A percentile compares a stretch with the other conserved stretches of the same genome.
phyloP scores from a whole-genome alignment of 1,140 invertebrate genomes.

The Drosophila bocqueti region DNA sequence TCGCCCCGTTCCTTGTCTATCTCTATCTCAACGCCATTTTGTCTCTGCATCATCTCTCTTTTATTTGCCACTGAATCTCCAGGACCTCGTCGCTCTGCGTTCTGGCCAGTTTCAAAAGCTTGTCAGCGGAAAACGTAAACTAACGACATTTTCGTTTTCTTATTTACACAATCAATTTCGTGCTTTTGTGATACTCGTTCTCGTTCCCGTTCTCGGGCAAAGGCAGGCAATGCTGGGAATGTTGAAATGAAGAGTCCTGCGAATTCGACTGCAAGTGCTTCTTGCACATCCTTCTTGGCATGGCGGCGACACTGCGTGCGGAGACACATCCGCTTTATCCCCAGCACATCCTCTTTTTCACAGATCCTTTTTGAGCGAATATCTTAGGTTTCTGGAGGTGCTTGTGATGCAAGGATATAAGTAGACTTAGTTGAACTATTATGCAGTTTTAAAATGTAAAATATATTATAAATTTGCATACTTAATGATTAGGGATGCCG shows the following conservation, averaged over 20 bases:
- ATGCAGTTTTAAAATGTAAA: neutral
- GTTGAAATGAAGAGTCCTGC: constrained; percentile 41
- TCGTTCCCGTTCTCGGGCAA: constrained; percentile 49
- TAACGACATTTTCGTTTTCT: constrained; percentile 82
- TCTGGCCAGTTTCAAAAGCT: constrained; percentile 60
- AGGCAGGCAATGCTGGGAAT: constrained; percentile 50
- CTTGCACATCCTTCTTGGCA: constrained; percentile 30
- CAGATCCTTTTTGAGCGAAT: neutral
- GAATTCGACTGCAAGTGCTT: constrained; percentile 15
- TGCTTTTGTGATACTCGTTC: constrained; percentile 70
- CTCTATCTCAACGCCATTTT: constrained; percentile 46
- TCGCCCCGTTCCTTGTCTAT: constrained; percentile 42
- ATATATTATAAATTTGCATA: neutral
- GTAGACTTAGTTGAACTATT: neutral
- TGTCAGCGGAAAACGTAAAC: constrained; percentile 83
- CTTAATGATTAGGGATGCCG: no score
- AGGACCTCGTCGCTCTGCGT: constrained; percentile 17
- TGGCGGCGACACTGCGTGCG: constrained; percentile 25
- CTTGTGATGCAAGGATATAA: neutral
- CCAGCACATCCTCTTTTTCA: neutral
- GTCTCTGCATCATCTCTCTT: constrained; percentile 37
- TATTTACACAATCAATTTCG: constrained; percentile 83
- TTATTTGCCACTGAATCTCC: constrained; percentile 27
- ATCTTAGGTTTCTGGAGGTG: no score
- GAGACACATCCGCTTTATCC: constrained; percentile 33